Evolutionary conservation across 2,797 vertebrate species (phyloP).

Genomic region (Hapalemur alaotrensis): DNA sequence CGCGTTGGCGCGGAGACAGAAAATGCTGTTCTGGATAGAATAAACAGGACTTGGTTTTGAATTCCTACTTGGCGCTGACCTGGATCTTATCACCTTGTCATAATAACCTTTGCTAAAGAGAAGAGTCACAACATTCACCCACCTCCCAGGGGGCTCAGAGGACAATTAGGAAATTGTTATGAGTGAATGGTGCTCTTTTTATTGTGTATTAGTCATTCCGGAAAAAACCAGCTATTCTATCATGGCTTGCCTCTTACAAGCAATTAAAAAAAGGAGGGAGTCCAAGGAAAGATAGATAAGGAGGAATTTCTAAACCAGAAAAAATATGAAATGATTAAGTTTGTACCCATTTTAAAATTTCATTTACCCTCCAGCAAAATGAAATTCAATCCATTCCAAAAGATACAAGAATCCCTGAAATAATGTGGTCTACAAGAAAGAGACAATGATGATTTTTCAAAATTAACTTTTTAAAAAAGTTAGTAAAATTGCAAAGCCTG

Average conservation of each 20-base stretch:
- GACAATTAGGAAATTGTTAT: constrained; percentile 66
- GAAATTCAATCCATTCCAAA: constrained; percentile 36
- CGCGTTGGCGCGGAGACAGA: background rate
- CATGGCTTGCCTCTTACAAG: background rate
- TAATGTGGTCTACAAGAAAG: background rate
- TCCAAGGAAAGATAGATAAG: constrained; percentile 46
- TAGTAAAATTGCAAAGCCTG: background rate
- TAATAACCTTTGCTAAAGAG: background rate
- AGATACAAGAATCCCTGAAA: constrained; percentile 27
- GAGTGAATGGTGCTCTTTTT: constrained; percentile 55
- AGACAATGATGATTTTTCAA: background rate
- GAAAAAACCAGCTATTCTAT: constrained; percentile 68
- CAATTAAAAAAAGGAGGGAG: background rate
- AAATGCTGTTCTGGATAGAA: background rate
- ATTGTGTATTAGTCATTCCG: constrained; percentile 32
- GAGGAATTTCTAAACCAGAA: constrained; percentile 51
- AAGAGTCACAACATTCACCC: background rate
- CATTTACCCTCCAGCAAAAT: background rate
- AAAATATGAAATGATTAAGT: constrained; percentile 18
- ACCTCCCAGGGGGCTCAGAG: background rate
- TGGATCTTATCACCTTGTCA: constrained; percentile 33
- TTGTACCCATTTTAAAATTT: constrained; percentile 58
- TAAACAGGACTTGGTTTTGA: background rate
- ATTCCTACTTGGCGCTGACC: constrained; percentile 52
- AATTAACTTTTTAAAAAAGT: background rate